Conservation (phyloP, 2,797 vertebrate species). For the Limosa lapponica region DNA sequence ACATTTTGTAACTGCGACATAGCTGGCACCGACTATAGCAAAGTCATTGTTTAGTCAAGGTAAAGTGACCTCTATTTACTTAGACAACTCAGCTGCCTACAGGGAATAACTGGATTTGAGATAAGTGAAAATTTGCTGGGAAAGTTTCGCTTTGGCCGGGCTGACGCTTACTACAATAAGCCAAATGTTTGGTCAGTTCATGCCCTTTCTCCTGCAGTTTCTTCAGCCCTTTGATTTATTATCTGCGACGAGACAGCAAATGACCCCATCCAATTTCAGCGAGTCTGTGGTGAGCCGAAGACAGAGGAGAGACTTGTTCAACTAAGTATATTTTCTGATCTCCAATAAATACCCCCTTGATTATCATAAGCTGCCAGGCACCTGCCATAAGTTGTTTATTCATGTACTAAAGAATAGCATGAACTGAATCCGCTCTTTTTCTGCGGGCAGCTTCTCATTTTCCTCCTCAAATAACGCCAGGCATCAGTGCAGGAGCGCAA, state of each 20-base stretch:
- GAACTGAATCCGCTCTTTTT: background rate
- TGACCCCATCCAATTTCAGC: conserved; percentile 9
- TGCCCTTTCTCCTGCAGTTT: conserved; percentile 50
- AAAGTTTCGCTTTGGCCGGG: conserved; percentile 15
- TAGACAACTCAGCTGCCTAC: conserved; percentile 28
- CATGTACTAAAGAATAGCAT: background rate
- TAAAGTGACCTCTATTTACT: conserved; percentile 57
- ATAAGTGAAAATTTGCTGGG: conserved; percentile 6
- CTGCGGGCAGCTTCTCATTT: background rate
- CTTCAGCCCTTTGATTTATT: conserved; percentile 62
- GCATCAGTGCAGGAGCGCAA: background rate
- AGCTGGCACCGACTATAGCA: conserved; percentile 53
- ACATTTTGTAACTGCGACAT: background rate
- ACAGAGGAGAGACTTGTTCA: background rate
- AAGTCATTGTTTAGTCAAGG: conserved; percentile 54
- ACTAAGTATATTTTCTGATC: background rate
- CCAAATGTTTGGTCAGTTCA: conserved; percentile 47
- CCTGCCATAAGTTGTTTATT: conserved; percentile 18
- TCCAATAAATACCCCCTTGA: conserved; percentile 7
- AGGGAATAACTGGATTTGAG: conserved; percentile 21
- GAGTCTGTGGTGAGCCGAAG: background rate
- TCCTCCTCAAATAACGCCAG: rapidly evolving
- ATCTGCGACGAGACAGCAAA: conserved; percentile 29
- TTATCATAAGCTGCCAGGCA: conserved; percentile 3
- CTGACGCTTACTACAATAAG: conserved; percentile 6